Evolutionary conservation across 2,888 invertebrate species (phyloP).

Genomic region (Acronicta leporina): DNA sequence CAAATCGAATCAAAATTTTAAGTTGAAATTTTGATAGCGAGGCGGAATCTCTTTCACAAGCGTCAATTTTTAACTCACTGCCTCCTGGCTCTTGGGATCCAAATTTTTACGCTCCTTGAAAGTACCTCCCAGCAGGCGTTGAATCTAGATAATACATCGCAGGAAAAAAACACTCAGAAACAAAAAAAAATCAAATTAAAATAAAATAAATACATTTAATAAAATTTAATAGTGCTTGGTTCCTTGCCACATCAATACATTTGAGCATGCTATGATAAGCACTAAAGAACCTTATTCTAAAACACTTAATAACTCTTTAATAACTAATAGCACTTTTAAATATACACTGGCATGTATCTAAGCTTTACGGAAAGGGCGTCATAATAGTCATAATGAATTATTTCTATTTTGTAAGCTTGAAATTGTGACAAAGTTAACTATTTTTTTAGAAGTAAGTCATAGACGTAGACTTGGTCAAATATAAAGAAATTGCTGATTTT

Average conservation of each 20-base stretch:
- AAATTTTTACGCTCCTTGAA: constrained; percentile 91
- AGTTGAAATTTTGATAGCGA: constrained; percentile 35
- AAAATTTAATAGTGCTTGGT: constrained; percentile 51
- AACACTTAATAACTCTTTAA: no score
- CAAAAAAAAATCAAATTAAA: constrained; percentile 59
- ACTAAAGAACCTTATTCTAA: background rate
- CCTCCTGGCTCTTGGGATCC: constrained; percentile 91
- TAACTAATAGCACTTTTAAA: no score
- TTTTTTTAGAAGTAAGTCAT: no score
- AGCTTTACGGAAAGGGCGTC: no score
- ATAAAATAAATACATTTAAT: constrained; percentile 50
- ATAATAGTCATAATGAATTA: no score
- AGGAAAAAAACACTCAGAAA: constrained; percentile 70
- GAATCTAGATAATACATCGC: constrained; percentile 89
- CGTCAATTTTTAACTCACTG: constrained; percentile 90
- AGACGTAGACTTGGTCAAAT: no score
- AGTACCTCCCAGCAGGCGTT: constrained; percentile 92
- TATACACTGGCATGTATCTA: no score
- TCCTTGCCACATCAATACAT: constrained; percentile 56
- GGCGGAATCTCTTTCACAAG: constrained; percentile 53
- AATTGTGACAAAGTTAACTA: no score
- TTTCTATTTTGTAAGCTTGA: no score
- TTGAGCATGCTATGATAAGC: constrained; percentile 27
- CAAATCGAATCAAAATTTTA: constrained; percentile 53
- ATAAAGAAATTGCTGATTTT: no score